Base-by-base conservation (phyloP, 2,888 invertebrate genomes). In the Thecophora atra region DNA sequence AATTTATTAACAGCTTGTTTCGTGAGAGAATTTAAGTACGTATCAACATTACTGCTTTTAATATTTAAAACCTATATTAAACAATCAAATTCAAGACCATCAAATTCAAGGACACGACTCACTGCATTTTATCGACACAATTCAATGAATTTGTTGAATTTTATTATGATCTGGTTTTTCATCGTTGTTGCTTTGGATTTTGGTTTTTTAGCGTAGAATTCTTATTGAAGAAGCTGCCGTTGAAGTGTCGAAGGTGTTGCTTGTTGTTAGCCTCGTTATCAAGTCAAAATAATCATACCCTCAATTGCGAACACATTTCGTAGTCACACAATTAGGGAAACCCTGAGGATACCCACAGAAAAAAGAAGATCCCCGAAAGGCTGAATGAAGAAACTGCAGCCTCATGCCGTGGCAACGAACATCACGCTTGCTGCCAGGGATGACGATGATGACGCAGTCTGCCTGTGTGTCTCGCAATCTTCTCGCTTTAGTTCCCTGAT, bases 221-320 rank as follows among this genome's bases (percentile, higher is more conserved):
- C 5, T 63, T 19, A 19, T 63, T 30, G 47, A 13, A 21, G 44
- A 42, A n/a, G 28, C 51, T 65, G 47, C 42, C 21, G 44, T n/a
- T 44, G 17, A 21, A n/a, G 24, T 30, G 37, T 21, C 15, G 52
- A 24, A 24, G 58, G 21, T 54, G 58, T 69, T 60, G 69, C 60
- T 81, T 79, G 80, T 81, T 82, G 83, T 83, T 83, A 79, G 78
- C 82, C 84, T 84, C 84, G 85, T 85, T 84, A 84, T 84, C 84
- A 84, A 85, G 84, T 83, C 84, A 82, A 85, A 84, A 85, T 84
- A 84, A 85, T 84, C 84, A 84, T 81, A 81, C 83, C 69, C 71
- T 72, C 76, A 65, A 77, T 76, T 78, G 76, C 76, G 63, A 70
- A 62, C 63, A 62, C 62, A 62, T 70, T 70, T 70, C 63, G 70